Percentiles rank a stretch among this genome's conserved stretches.
These are phyloP conservation scores for Sphaerophoria taeniata DNA, from an alignment of 2,888 invertebrate species.

Conservation along the genomic window DNA sequence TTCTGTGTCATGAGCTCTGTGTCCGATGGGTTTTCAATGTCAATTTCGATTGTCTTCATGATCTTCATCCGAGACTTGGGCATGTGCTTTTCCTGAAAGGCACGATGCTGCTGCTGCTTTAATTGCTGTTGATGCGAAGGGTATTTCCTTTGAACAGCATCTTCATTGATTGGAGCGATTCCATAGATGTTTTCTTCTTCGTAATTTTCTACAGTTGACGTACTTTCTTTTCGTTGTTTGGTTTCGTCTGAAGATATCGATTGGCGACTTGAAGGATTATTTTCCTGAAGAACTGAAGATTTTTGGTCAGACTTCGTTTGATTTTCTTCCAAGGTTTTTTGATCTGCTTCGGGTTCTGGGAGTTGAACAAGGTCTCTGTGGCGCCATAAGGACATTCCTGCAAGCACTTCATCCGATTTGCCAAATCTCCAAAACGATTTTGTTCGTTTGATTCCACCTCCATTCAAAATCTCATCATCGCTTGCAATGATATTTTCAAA, in stretches of 20 bases:
- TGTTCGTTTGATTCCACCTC: constrained; percentile 89
- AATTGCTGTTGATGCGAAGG: constrained; percentile 26
- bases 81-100: constrained; percentile 76
- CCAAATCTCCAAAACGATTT: constrained; percentile 95
- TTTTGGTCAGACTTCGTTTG: constrained; percentile 56
- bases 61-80: constrained; percentile 82
- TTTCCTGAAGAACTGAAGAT: constrained; percentile 27
- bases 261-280: constrained; percentile 75
- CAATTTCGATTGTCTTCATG: constrained; percentile 82
- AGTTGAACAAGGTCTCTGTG: constrained; percentile 90
- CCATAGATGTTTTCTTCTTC: constrained; percentile 81
- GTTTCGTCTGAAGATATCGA: constrained; percentile 78
- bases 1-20: constrained; percentile 76
- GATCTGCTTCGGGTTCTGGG: constrained; percentile 78
- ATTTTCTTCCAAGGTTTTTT: constrained; percentile 70
- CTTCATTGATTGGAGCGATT: constrained; percentile 67
- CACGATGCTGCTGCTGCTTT: constrained; percentile 27
- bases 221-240: constrained; percentile 79
- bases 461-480: constrained; percentile 82
- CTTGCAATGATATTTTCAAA: constrained; percentile 79
- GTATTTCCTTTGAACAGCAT: constrained; percentile 29
- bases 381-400: constrained; percentile 94
- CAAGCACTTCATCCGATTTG: constrained; percentile 89
- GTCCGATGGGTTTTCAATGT: constrained; percentile 80
- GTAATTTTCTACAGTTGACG: constrained; percentile 79